Evolutionary conservation across 2,797 vertebrate genomes (phyloP).

Genomic region (Botia kubotai): DNA sequence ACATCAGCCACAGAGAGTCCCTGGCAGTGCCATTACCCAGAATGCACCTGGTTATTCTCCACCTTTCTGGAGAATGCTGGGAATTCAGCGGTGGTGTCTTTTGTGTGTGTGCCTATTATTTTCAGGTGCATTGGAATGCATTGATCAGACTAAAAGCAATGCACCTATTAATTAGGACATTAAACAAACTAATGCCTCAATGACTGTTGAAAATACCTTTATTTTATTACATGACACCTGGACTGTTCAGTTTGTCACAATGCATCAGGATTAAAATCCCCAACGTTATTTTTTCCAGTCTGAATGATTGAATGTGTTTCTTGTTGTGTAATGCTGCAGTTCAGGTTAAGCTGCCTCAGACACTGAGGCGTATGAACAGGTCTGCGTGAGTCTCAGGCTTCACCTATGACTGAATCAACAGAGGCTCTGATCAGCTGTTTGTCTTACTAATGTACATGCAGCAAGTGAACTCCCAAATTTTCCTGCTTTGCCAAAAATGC

Average conservation of each 20-base stretch:
- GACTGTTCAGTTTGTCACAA: slow-evolving; percentile 62
- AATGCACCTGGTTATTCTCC: slow-evolving; percentile 17
- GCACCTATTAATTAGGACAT: slow-evolving; percentile 38
- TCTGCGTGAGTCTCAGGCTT: slow-evolving; percentile 59
- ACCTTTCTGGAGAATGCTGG: slow-evolving; percentile 28
- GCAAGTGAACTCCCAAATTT: slow-evolving; percentile 47
- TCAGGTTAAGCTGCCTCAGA: slow-evolving; percentile 2
- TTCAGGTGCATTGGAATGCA: slow-evolving; percentile 21
- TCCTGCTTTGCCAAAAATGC: slow-evolving; percentile 61
- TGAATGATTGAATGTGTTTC: slow-evolving; percentile 71
- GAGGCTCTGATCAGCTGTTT: slow-evolving; percentile 53
- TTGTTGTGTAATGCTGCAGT: slow-evolving; percentile 54
- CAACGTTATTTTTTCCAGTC: slow-evolving; percentile 46
- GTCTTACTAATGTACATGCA: slow-evolving; percentile 57
- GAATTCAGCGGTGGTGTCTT: slow-evolving; percentile 30
- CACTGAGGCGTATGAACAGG: slow-evolving; percentile 30
- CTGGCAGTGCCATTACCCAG: slow-evolving; percentile 29
- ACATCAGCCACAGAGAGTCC: neutral
- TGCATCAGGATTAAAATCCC: slow-evolving; percentile 63
- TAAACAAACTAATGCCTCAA: slow-evolving; percentile 62
- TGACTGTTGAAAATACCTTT: slow-evolving; percentile 67
- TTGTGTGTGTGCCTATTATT: neutral
- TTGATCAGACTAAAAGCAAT: neutral
- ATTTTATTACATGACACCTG: slow-evolving; percentile 63
- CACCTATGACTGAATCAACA: slow-evolving; percentile 57